Conservation (phyloP, 37 sponge, comb jelly and placozoan genomes). For the Cliona cf. orientalis region DNA sequence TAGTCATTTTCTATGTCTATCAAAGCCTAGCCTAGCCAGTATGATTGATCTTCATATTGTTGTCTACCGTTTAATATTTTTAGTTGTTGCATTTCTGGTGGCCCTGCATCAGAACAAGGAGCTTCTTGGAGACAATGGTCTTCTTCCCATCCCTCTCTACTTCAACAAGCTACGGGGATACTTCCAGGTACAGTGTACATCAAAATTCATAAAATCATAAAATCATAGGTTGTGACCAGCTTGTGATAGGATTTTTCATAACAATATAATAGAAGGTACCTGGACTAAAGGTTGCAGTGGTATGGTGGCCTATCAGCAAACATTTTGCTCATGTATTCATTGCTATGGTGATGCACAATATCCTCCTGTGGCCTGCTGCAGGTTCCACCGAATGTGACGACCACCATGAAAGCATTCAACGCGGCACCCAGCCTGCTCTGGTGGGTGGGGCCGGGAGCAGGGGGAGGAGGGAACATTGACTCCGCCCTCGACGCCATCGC, state of each 20-base stretch:
- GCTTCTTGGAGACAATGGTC: slow-evolving; percentile 78
- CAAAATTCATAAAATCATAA: no score
- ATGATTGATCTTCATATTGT: not conserved
- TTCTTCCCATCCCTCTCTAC: slow-evolving; percentile 70
- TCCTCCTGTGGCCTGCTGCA: not conserved
- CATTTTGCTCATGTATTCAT: no score
- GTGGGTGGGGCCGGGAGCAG: slow-evolving; percentile 53
- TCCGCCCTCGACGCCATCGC: slow-evolving; percentile 65
- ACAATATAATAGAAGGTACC: not conserved
- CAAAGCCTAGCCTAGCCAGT: no score
- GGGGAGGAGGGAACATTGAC: slow-evolving; percentile 54
- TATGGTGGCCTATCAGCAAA: no score
- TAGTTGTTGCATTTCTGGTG: slow-evolving; percentile 90
- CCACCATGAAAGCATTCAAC: slow-evolving; percentile 9
- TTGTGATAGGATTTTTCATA: no score
- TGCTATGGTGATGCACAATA: no score
- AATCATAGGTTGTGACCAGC: not conserved
- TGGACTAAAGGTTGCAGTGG: no score
- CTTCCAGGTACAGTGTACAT: slow-evolving; percentile 22
- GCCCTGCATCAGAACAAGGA: slow-evolving; percentile 87
- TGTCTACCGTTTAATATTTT: not conserved
- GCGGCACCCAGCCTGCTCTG: slow-evolving; percentile 86
- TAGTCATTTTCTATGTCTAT: no score
- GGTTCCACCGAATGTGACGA: slow-evolving; percentile 15
- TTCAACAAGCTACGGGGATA: slow-evolving; percentile 54